These are phyloP conservation scores for Brenthis ino DNA, from an alignment of 2,888 invertebrate genomes.

Conservation along the genomic window DNA sequence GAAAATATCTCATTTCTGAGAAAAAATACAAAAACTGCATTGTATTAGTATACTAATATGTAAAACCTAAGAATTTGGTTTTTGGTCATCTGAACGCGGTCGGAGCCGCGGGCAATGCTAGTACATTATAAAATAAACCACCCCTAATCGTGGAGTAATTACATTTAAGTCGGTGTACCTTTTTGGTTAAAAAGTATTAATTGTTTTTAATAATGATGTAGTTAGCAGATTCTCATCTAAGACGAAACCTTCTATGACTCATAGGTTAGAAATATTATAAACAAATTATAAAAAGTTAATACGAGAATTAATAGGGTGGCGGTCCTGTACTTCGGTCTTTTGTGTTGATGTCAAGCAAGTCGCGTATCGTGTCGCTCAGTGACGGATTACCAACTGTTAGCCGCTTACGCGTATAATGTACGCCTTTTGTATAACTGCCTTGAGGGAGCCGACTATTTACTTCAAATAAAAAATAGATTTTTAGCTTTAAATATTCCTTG, in stretches of 20 bases:
- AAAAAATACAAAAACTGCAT: too few relatives aligned
- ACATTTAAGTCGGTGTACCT: too few relatives aligned
- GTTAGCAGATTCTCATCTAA: background rate
- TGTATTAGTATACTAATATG: too few relatives aligned
- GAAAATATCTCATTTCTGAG: too few relatives aligned
- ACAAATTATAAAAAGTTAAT: slow-evolving; percentile 17
- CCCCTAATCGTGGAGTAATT: too few relatives aligned
- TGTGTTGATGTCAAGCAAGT: slow-evolving; percentile 53
- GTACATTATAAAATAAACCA: too few relatives aligned
- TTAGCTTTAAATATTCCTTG: background rate
- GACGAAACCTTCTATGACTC: slow-evolving; percentile 2
- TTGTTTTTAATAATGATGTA: too few relatives aligned
- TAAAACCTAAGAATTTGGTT: too few relatives aligned
- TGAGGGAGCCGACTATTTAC: slow-evolving; percentile 36
- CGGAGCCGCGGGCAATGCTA: too few relatives aligned
- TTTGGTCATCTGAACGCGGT: too few relatives aligned
- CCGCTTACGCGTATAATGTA: slow-evolving; percentile 53
- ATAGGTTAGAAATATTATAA: slow-evolving; percentile 9
- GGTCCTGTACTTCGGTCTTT: slow-evolving; percentile 45
- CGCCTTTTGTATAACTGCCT: slow-evolving; percentile 34
- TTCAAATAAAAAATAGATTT: slow-evolving; percentile 18
- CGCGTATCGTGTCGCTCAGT: slow-evolving; percentile 56
- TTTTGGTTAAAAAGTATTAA: too few relatives aligned
- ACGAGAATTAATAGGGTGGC: slow-evolving; percentile 31
- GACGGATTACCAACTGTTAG: slow-evolving; percentile 73